Conservation (phyloP, 2,888 invertebrate species). For the Asteroscopus sphinx region DNA sequence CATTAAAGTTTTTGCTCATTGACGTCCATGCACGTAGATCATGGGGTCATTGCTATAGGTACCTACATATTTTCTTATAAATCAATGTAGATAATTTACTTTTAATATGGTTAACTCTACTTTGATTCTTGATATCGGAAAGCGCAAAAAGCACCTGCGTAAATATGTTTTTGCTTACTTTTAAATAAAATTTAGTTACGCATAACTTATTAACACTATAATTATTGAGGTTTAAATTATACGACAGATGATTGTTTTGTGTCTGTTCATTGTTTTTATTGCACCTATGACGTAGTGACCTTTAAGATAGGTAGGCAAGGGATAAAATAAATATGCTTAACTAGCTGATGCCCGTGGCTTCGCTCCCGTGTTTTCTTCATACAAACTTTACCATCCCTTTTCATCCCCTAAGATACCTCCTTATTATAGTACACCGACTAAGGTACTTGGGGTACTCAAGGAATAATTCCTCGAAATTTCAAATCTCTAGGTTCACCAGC, state of each 20-base stretch:
- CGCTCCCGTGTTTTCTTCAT: no score
- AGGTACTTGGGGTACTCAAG: no score
- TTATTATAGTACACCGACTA: no score
- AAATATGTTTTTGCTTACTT: background rate
- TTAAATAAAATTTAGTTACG: background rate
- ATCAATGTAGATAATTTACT: constrained; percentile 3
- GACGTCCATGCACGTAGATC: constrained; percentile 17
- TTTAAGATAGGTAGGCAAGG: background rate
- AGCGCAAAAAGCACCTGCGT: no score
- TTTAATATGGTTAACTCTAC: background rate
- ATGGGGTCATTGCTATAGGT: constrained; percentile 12
- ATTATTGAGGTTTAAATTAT: background rate
- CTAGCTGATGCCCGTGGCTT: no score
- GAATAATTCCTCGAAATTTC: no score
- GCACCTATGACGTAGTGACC: background rate
- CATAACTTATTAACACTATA: background rate
- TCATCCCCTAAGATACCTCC: no score
- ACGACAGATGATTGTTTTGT: background rate
- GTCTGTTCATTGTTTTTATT: background rate
- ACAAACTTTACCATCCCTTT: no score
- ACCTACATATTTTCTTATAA: constrained; percentile 1
- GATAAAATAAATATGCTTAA: background rate
- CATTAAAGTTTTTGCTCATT: constrained; percentile 30
- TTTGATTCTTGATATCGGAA: background rate
- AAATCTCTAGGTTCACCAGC: no score